Conservation (phyloP, 2,113 vertebrate species). For the Pygoscelis antarcticus region DNA sequence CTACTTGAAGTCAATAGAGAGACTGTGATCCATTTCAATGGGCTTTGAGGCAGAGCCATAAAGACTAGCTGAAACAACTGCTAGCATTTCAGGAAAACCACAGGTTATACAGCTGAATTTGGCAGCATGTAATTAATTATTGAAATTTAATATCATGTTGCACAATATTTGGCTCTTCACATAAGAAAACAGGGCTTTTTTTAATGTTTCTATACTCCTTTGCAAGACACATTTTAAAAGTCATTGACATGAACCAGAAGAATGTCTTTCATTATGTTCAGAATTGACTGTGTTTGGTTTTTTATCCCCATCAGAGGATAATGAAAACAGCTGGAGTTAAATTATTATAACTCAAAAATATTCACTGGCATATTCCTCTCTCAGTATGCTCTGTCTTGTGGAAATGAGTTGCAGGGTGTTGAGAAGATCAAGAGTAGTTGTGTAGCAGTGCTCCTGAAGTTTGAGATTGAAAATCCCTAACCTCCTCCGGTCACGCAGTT, state of each 20-base stretch:
- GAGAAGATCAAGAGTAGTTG: neutral
- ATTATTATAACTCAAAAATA: constrained; percentile 4
- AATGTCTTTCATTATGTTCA: neutral
- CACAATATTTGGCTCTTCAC: neutral
- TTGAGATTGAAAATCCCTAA: neutral
- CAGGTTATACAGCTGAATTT: neutral
- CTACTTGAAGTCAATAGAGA: neutral
- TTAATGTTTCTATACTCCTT: neutral
- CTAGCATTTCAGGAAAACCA: neutral
- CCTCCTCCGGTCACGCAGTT: neutral
- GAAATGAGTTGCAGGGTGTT: neutral
- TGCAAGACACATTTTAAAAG: neutral
- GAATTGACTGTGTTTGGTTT: neutral
- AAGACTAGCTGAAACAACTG: neutral
- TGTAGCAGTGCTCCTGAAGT: neutral
- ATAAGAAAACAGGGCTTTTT: neutral
- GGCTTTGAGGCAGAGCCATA: neutral
- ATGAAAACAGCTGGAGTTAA: constrained; percentile 22
- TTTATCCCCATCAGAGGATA: neutral
- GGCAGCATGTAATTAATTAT: neutral
- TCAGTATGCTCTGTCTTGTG: neutral
- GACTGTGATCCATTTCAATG: neutral
- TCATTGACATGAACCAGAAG: neutral
- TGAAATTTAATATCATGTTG: neutral
- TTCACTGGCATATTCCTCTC: neutral